A percentile compares a stretch with the other conserved stretches of the same genome.
Evolutionary conservation across 2,797 vertebrate genomes (phyloP).

Genomic region (Gila robusta): DNA sequence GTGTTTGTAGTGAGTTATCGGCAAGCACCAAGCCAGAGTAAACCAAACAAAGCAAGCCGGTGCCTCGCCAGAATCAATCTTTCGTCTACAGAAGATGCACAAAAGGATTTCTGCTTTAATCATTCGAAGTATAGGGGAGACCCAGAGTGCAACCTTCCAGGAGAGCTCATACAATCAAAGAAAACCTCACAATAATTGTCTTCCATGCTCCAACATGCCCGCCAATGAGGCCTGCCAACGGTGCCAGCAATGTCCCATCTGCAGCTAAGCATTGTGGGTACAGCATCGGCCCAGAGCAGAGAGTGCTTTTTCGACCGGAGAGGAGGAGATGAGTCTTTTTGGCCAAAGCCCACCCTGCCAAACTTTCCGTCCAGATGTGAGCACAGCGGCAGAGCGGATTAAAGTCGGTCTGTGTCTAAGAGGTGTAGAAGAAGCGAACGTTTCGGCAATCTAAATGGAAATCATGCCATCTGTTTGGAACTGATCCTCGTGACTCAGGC

Average conservation of each 20-base stretch:
- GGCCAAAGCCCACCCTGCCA: slow-evolving; percentile 19
- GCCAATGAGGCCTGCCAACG: slow-evolving; percentile 40
- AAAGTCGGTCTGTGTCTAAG: slow-evolving; percentile 54
- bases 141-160: slow-evolving; percentile 12
- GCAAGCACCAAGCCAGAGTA: slow-evolving; percentile 43
- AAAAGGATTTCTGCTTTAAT: slow-evolving; percentile 45
- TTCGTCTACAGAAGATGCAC: slow-evolving; percentile 17
- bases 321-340: slow-evolving; percentile 29
- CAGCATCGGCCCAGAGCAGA: slow-evolving; percentile 28
- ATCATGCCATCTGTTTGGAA: slow-evolving; percentile 61
- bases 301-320: background rate
- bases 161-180: background rate
- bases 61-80: slow-evolving; percentile 53
- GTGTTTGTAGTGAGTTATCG: slow-evolving; percentile 64
- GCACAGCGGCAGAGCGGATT: slow-evolving; percentile 45
- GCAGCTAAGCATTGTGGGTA: slow-evolving; percentile 47
- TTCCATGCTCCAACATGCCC: slow-evolving; percentile 30
- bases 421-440: slow-evolving; percentile 46
- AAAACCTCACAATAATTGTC: slow-evolving; percentile 50
- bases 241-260: slow-evolving; percentile 18
- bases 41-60: slow-evolving; percentile 40
- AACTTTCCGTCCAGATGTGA: slow-evolving; percentile 50
- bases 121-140: slow-evolving; percentile 29
- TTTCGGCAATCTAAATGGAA: slow-evolving; percentile 65
- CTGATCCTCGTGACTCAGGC: slow-evolving; percentile 54